Evolutionary conservation across 2,888 invertebrate species (phyloP).

Genomic region (Agrypnus murinus): DNA sequence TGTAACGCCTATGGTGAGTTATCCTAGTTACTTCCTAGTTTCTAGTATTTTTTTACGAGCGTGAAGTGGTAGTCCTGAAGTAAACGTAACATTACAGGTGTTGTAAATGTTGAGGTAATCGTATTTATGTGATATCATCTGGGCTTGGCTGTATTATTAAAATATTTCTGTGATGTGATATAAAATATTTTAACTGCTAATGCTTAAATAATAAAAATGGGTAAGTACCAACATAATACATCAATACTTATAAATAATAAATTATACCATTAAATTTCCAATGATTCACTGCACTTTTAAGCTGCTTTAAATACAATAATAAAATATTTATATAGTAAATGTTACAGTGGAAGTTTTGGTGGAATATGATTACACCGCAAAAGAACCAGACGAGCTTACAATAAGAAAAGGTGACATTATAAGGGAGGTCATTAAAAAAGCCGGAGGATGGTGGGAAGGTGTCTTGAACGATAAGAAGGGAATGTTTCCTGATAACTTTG

Average conservation of each 20-base stretch:
- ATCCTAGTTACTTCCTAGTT: slow-evolving; percentile 5
- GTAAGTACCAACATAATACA: slow-evolving; percentile 47
- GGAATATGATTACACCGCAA: slow-evolving; percentile 90
- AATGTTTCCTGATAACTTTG: slow-evolving; percentile 96
- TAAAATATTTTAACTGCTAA: slow-evolving; percentile 14
- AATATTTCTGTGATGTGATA: slow-evolving; percentile 44
- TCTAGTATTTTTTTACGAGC: not conserved
- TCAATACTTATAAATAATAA: not conserved
- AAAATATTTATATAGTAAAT: too few species aligned
- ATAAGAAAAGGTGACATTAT: slow-evolving; percentile 89
- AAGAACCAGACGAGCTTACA: slow-evolving; percentile 89
- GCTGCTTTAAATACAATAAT: not conserved
- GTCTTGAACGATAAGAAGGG: slow-evolving; percentile 86
- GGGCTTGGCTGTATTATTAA: slow-evolving; percentile 56
- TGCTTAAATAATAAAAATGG: slow-evolving; percentile 51
- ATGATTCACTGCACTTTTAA: slow-evolving; percentile 8
- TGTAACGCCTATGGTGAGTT: slow-evolving; percentile 1
- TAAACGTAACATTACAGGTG: slow-evolving; percentile 47
- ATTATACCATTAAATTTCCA: slow-evolving; percentile 4
- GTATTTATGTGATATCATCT: slow-evolving; percentile 58
- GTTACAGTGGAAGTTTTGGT: slow-evolving; percentile 82
- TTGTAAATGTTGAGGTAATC: slow-evolving; percentile 49
- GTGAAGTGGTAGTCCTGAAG: slow-evolving; percentile 26
- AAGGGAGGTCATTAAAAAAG: slow-evolving; percentile 83
- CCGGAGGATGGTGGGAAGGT: slow-evolving; percentile 96